phyloP scores from a whole-genome alignment of 2,797 vertebrate species.

The Pipistrellus nathusii region DNA sequence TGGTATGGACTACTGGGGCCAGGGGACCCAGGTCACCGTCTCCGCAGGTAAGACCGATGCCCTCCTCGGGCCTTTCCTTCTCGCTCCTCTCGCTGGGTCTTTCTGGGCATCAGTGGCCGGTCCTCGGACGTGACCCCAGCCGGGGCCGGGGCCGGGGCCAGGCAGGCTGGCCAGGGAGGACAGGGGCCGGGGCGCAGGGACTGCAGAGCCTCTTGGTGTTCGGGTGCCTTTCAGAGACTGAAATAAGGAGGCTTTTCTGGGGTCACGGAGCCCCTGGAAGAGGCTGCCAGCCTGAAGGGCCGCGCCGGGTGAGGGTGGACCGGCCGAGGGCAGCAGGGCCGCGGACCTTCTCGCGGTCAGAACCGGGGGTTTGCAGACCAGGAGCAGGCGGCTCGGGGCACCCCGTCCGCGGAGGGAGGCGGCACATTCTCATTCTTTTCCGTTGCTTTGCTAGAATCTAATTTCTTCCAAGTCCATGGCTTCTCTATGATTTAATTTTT shows the following conservation, averaged over 20 bases:
- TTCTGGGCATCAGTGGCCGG: not conserved
- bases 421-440: not conserved
- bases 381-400: rapidly evolving
- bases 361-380: rapidly evolving
- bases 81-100: not conserved
- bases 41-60: conserved; percentile 86
- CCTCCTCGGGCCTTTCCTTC: not conserved
- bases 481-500: too few species aligned
- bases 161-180: not conserved
- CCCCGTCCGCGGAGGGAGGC: not conserved
- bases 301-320: rapidly evolving
- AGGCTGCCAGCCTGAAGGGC: not conserved
- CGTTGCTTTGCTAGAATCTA: not conserved
- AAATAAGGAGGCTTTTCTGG: rapidly evolving
- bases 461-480: too few species aligned
- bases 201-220: not conserved
- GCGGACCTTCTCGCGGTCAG: rapidly evolving
- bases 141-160: too few species aligned
- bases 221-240: not conserved
- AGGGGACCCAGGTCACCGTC: conserved; percentile 83
- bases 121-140: rapidly evolving
- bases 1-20: conserved; percentile 84
- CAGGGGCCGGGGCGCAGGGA: rapidly evolving
- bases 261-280: not conserved
- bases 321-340: rapidly evolving